Base-by-base conservation (phyloP, 2,113 vertebrate genomes). In the Stomatorhinus ivindoensis region DNA sequence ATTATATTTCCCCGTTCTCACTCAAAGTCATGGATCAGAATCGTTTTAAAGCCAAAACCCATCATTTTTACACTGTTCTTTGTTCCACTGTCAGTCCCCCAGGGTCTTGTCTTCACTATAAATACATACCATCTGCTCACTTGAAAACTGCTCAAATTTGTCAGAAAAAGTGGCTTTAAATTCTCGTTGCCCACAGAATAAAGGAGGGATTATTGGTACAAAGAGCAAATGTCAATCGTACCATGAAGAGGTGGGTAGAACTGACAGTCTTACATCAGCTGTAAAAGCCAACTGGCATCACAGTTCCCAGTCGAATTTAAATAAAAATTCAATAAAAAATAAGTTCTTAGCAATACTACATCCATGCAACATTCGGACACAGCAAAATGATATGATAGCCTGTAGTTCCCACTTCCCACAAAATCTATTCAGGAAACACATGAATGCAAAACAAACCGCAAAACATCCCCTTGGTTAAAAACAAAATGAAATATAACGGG, bases 71-170 rank as follows among this genome's bases (percentile, higher is more conserved):
- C 48, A 55, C 27, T 27, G 5, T 50, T 35, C 19, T 87, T 87
- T 87, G 50, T 53, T 87, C 85, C 48, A 53, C 47, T 87, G 85
- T 53, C 85, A 86, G 48, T 86, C 48, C 85, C 47, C 17, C 48
- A 35, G 48, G 47, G 85, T 53, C 47, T 53, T 39, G 47, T 87
- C 85, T 87, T 53, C 50, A 35, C 50, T 55, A 87, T 87, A 87
- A 87, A 87, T 87, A 39, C 11, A 31, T 53, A 87, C 85, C 47
- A 53, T 87, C 85, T 39, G 27, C 47, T 53, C 50, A 35, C 61
- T 87, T 87, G 85, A 24, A 53, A 53, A 87, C 13, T 13, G 35
- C 50, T 87, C 50, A 17, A n/a, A 51, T 86, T 86, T 86, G 44
- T 47, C 8, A 50, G 47, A 53, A 50, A 53, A 19, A 31, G 5